Conservation (phyloP, 2,113 vertebrate species). For the Chlorodrepanis virens region DNA sequence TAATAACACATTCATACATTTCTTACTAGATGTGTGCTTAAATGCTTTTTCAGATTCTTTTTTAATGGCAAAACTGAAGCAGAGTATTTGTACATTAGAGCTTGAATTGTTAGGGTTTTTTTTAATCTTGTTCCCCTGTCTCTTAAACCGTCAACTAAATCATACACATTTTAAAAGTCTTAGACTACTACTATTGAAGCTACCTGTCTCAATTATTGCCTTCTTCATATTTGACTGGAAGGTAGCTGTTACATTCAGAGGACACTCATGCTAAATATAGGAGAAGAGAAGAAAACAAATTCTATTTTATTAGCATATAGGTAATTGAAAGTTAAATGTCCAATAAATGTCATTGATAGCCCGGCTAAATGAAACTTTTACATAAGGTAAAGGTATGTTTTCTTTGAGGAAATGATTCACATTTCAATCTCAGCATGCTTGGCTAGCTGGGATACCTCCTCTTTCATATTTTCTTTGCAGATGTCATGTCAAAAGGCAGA, state of each 20-base stretch:
- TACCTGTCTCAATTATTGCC: background rate
- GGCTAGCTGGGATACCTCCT: background rate
- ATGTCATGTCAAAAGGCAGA: background rate
- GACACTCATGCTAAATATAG: background rate
- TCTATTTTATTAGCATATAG: background rate
- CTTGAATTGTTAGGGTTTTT: background rate
- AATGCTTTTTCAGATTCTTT: background rate
- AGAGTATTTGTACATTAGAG: background rate
- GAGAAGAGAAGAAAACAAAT: background rate
- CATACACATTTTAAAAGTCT: background rate
- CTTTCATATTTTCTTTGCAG: background rate
- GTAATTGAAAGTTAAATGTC: background rate
- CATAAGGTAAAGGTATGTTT: background rate
- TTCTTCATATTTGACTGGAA: background rate
- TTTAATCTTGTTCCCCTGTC: background rate
- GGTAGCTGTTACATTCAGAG: background rate
- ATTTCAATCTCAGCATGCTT: background rate
- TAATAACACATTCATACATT: background rate
- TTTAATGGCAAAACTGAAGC: background rate
- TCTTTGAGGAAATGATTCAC: background rate
- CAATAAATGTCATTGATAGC: background rate
- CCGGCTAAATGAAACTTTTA: background rate
- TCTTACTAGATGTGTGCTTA: rapidly evolving
- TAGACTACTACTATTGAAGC: background rate
- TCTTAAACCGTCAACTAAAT: background rate